phyloP scores from a whole-genome alignment of 1,140 invertebrate genomes.

The Agrilus planipennis region DNA sequence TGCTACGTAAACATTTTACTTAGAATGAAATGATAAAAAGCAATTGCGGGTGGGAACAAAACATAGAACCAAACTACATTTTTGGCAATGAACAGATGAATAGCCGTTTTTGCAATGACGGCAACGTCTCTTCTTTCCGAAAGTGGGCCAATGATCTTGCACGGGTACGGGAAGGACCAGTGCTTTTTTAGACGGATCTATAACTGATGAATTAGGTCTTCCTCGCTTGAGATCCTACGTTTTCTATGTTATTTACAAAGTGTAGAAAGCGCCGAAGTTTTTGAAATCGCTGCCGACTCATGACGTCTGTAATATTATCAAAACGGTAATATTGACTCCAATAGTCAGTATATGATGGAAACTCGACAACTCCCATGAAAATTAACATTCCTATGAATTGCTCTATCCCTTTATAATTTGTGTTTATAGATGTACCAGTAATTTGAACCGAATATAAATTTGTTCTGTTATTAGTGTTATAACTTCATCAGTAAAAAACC shows the following conservation, averaged over 20 bases:
- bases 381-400: slow-evolving; percentile 2
- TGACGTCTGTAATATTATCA: slow-evolving; percentile 21
- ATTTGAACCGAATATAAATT: neutral
- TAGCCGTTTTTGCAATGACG: slow-evolving; percentile 1
- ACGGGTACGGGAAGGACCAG: slow-evolving; percentile 2
- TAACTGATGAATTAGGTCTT: slow-evolving; percentile 1
- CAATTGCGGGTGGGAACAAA: slow-evolving; percentile 1
- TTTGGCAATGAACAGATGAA: slow-evolving; percentile 6
- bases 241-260: slow-evolving; percentile 23
- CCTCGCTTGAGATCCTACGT: slow-evolving; percentile 7
- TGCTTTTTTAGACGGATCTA: slow-evolving; percentile 4
- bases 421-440: neutral
- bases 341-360: slow-evolving; percentile 12
- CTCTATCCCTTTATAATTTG: slow-evolving; percentile 1
- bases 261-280: slow-evolving; percentile 21
- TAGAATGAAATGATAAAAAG: neutral
- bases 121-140: neutral
- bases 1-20: neutral
- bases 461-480: neutral
- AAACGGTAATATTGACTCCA: slow-evolving; percentile 9
- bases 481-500: too few species aligned
- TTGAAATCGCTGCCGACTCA: slow-evolving; percentile 25
- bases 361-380: slow-evolving; percentile 1
- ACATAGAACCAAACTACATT: slow-evolving; percentile 4
- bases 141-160: slow-evolving; percentile 7